Evolutionary conservation across 2,113 vertebrate species (phyloP), one percentile per base, ranked within the genome.

Genomic region (Callopanchax toddi): DNA sequence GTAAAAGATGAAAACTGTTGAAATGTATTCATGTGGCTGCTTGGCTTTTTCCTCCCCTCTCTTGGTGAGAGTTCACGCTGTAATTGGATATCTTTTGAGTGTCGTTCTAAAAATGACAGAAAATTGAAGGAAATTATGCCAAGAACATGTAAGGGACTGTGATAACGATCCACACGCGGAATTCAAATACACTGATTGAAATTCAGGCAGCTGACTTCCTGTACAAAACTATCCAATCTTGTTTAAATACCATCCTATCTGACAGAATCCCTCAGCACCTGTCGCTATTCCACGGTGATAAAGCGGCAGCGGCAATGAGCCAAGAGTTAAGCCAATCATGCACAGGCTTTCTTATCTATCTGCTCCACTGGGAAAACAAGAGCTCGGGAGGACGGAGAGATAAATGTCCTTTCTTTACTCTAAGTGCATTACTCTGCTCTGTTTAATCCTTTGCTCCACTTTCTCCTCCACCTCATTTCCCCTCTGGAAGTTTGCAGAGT

Each of bases 271-370:
- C 68, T 67, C 57, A 46, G 68, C 78, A 63, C 58, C 51, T 32
- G 67, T 53, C 49, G 20, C 69, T 56, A 60, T 78, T 76, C 76
- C 76, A 43, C 26, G 11, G 76, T 50, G 74, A 81, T 69, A 60
- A 42, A 44, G 57, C 66, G 23, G 70, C 55, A 1, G 59, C 76
- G 69, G 86, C 62, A 11, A 68, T 39, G 42, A 53, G 76, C 80
- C 74, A 81, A 72, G 73, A 46, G 78, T 81, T 78, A 74, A 87
- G 72, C 78, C 89, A 85, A 85, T 88, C 86, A 84, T 57, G 74
- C 40, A 54, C 65, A 15, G 42, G 59, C 80, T 65, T 55, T 76
- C 70, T 86, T 86, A 86, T 87, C 87, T 56, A 67, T 68, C 75
- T 49, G 72, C 70, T 80, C 81, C 74, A 40, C 61, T 23, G 83